Percentiles rank a stretch among this genome's conserved stretches.
Conservation (phyloP, 1,140 invertebrate species). For the Eriosoma lanigerum region DNA sequence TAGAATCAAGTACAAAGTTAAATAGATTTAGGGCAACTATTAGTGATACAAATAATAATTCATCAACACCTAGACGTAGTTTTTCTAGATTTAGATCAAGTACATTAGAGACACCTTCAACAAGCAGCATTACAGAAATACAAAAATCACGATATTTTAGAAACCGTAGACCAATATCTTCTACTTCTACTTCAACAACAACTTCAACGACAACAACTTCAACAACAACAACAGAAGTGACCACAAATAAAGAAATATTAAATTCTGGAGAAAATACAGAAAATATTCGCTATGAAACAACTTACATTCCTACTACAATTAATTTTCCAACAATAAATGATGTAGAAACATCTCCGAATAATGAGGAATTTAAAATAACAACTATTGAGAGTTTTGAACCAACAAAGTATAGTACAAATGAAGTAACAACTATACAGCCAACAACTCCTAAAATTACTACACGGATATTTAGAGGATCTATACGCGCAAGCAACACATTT, state of each 20-base stretch:
- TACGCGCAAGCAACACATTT: background rate
- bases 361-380: background rate
- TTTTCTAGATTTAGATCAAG: conserved; percentile 2
- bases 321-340: background rate
- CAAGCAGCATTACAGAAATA: background rate
- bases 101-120: background rate
- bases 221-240: background rate
- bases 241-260: background rate
- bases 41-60: background rate
- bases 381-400: conserved; percentile 13
- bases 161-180: conserved; percentile 15
- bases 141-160: conserved; percentile 35
- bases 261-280: conserved; percentile 24
- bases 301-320: background rate
- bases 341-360: background rate
- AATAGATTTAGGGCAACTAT: conserved; percentile 5
- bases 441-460: background rate
- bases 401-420: background rate
- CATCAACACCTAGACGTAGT: background rate
- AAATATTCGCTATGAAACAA: background rate
- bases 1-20: background rate
- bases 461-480: background rate
- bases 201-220: background rate
- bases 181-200: background rate
- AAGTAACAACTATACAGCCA: conserved; percentile 11